These are phyloP conservation scores for Eucera pruinosa DNA, from an alignment of 2,888 invertebrate species.

Conservation along the genomic window DNA sequence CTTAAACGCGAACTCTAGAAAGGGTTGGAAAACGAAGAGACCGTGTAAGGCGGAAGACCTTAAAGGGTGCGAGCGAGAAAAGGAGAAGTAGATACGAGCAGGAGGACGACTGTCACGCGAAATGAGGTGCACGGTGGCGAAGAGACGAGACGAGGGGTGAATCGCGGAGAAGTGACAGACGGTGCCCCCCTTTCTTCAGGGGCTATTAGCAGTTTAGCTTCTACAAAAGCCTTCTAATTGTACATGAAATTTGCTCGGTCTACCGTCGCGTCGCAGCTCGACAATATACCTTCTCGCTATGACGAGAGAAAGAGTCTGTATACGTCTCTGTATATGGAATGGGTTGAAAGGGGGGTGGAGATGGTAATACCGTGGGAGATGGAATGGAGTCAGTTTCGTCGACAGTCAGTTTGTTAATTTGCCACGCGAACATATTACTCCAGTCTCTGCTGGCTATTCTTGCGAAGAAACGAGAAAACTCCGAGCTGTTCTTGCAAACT, in stretches of 20 bases:
- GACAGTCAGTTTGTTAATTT: constrained; percentile 77
- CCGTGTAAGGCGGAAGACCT: constrained; percentile 22
- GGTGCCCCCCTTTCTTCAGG: constrained; percentile 61
- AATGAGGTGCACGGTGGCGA: constrained; percentile 73
- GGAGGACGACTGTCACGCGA: constrained; percentile 75
- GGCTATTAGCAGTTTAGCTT: constrained; percentile 80
- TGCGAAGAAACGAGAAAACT: constrained; percentile 71
- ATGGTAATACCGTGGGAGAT: constrained; percentile 45
- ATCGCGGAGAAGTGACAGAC: constrained; percentile 50
- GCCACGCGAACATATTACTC: constrained; percentile 74
- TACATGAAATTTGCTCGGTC: constrained; percentile 79
- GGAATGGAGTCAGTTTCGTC: constrained; percentile 66
- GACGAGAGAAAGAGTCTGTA: constrained; percentile 55
- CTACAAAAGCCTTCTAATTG: constrained; percentile 81
- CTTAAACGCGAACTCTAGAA: constrained; percentile 55
- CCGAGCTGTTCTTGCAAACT: constrained; percentile 46
- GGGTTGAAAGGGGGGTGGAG: constrained; percentile 39
- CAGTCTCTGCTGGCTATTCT: constrained; percentile 54
- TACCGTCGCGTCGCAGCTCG: constrained; percentile 68
- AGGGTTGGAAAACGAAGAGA: constrained; percentile 62
- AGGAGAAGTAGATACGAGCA: constrained; percentile 55
- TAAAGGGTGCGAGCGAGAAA: constrained; percentile 25
- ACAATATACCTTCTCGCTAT: constrained; percentile 70
- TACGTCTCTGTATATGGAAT: constrained; percentile 26
- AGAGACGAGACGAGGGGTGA: constrained; percentile 56